Evolutionary conservation across 2,888 invertebrate genomes (phyloP), one percentile per base, ranked within the genome.

Genomic region (Drosophila robusta): DNA sequence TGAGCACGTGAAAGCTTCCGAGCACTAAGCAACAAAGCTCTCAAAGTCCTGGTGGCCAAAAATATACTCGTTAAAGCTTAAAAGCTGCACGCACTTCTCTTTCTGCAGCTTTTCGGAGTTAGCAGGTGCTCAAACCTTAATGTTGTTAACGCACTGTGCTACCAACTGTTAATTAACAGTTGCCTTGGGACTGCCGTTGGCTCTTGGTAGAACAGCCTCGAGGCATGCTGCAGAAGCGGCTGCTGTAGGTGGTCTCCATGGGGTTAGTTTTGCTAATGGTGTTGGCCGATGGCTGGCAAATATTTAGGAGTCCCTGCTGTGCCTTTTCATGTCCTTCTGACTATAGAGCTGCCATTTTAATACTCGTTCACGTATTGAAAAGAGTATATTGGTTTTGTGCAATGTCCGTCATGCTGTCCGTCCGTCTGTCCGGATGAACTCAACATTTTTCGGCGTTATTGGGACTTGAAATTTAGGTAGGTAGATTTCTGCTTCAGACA

Each of bases 221-320:
- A 18, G 18, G 16, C 7, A 50, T 6, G 24, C 50, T 38, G 9
- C 3, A 14, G 6, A 14, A 22, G 22, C 50, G 24, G 44, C 51
- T 52, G 50, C 45, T 24, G 36, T 14, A 8, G 38, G 34, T 34
- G 47, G 45, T 38, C 49, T n/a, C 34, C 44, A 32, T 39, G 46
- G 50, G 29, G 42, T 41, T 47, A 60, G 63, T 38, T 52, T 16
- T 29, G 36, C 32, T 57, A 62, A 81, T 68, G 57, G 52, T 16
- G 8, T 9, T 36, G 55, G 34, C 49, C 41, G 45, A 66, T 46
- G 41, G 9, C 56, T 44, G 36, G 18, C 18, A 52, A 65, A 69
- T 62, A 62, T 64, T 63, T 51, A 11, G 18, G 44, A 26, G 16
- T 44, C 57, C 80, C 60, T 63, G 83, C 73, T 63, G 87, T 26